Percentiles rank a stretch among this genome's conserved stretches.
These are phyloP conservation scores for Nemurella pictetii DNA, from an alignment of 2,888 invertebrate species.

Conservation along the genomic window DNA sequence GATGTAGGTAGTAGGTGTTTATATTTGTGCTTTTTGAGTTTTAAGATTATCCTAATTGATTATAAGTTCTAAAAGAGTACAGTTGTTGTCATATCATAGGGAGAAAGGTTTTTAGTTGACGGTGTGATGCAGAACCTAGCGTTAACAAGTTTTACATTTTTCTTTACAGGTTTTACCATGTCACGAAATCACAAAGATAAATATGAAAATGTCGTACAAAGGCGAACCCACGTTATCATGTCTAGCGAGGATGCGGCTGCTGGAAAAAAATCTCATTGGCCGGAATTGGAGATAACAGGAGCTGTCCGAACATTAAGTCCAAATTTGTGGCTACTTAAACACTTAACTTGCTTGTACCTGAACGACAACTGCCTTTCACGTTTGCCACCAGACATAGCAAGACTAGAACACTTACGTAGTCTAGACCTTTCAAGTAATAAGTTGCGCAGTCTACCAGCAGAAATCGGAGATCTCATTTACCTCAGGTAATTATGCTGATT, in stretches of 20 bases:
- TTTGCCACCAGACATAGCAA: constrained; percentile 88
- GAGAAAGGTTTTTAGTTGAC: too few species aligned
- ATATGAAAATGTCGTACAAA: constrained; percentile 61
- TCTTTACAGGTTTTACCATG: constrained; percentile 53
- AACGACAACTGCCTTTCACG: constrained; percentile 93
- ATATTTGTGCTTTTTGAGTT: too few species aligned
- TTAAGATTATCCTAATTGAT: too few species aligned
- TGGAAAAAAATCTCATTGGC: constrained; percentile 92
- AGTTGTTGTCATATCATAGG: too few species aligned
- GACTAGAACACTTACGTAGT: constrained; percentile 79
- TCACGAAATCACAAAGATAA: constrained; percentile 46
- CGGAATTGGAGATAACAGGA: constrained; percentile 90
- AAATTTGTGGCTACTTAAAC: constrained; percentile 85
- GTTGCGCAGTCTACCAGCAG: constrained; percentile 89
- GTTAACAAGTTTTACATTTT: not conserved
- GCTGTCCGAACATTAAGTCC: constrained; percentile 93
- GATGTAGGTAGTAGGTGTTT: too few species aligned
- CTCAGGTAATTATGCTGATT: constrained; percentile 66
- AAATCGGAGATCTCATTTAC: constrained; percentile 94
- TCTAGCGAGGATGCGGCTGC: constrained; percentile 89
- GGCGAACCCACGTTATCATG: constrained; percentile 88
- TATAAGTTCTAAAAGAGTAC: too few species aligned
- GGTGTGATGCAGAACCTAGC: too few species aligned
- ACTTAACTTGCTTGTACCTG: constrained; percentile 92
- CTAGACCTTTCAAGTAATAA: constrained; percentile 95